These are phyloP conservation scores for Lasioglossum pauxillum DNA, from an alignment of 2,888 invertebrate species.

Conservation along the genomic window DNA sequence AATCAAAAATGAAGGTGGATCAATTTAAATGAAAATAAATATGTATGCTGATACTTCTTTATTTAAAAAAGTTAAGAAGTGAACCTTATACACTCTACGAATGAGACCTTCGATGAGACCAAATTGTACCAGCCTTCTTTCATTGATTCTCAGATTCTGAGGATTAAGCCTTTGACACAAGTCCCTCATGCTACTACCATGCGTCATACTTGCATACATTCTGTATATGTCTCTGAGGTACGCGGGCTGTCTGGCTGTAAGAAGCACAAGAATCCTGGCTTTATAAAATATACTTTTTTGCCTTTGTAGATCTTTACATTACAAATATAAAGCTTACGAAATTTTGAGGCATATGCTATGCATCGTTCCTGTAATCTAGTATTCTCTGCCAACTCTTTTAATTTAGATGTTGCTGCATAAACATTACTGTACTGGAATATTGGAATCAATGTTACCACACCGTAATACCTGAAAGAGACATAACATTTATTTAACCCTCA, in stretches of 20 bases:
- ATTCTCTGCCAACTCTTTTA: conserved; percentile 89
- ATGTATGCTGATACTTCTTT: neutral
- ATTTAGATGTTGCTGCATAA: conserved; percentile 91
- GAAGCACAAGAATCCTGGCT: conserved; percentile 18
- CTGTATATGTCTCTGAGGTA: conserved; percentile 90
- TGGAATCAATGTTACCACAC: conserved; percentile 91
- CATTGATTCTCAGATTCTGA: conserved; percentile 90
- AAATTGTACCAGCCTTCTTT: conserved; percentile 93
- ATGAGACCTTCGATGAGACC: conserved; percentile 94
- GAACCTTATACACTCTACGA: conserved; percentile 91
- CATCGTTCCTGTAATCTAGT: conserved; percentile 89
- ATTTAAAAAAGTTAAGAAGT: neutral
- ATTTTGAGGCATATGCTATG: conserved; percentile 89
- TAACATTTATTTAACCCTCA: neutral
- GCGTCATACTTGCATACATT: conserved; percentile 91
- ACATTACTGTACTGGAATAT: conserved; percentile 94
- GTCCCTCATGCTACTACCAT: conserved; percentile 91
- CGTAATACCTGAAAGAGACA: conserved; percentile 86
- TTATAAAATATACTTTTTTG: neutral
- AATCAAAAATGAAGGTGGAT: conserved; percentile 43
- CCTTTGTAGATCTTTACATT: neutral
- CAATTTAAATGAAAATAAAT: neutral
- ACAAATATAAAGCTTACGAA: conserved; percentile 85
- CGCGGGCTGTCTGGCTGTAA: conserved; percentile 88
- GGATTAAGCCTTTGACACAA: conserved; percentile 91